Conservation (phyloP, 2,797 vertebrate species). For the Miichthys miiuy region DNA sequence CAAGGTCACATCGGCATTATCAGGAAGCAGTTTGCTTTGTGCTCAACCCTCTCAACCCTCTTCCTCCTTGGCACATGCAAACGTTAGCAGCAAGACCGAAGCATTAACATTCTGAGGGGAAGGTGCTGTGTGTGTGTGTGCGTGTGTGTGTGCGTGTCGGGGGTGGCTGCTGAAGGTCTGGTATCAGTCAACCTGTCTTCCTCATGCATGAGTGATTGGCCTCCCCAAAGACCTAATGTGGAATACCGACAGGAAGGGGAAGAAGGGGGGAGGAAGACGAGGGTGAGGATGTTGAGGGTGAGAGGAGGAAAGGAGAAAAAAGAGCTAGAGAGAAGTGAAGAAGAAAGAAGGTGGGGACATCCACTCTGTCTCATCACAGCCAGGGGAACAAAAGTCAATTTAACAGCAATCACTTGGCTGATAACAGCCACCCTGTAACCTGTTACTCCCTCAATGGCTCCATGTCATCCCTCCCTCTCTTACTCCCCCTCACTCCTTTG, state of each 20-base stretch:
- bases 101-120: conserved; percentile 57
- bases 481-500: neutral
- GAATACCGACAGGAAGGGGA: conserved; percentile 38
- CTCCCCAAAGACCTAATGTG: conserved; percentile 58
- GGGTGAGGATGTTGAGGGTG: neutral
- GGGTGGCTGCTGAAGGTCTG: conserved; percentile 65
- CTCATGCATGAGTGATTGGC: conserved; percentile 65
- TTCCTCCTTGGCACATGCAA: conserved; percentile 27
- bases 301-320: neutral
- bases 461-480: conserved; percentile 71
- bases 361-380: conserved; percentile 44
- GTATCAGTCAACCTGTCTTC: conserved; percentile 77
- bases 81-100: conserved; percentile 1
- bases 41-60: conserved; percentile 11
- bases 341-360: conserved; percentile 3
- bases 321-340: neutral
- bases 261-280: conserved; percentile 18
- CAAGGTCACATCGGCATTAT: conserved; percentile 20
- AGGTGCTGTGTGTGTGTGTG: conserved; percentile 18
- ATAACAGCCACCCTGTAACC: conserved; percentile 83
- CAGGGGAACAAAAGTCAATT: conserved; percentile 79
- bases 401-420: conserved; percentile 81
- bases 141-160: neutral
- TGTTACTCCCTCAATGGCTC: conserved; percentile 85
- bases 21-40: conserved; percentile 27